Conservation (phyloP, 92 coral and sea anemone genomes). For the Pocillopora meandrina region DNA sequence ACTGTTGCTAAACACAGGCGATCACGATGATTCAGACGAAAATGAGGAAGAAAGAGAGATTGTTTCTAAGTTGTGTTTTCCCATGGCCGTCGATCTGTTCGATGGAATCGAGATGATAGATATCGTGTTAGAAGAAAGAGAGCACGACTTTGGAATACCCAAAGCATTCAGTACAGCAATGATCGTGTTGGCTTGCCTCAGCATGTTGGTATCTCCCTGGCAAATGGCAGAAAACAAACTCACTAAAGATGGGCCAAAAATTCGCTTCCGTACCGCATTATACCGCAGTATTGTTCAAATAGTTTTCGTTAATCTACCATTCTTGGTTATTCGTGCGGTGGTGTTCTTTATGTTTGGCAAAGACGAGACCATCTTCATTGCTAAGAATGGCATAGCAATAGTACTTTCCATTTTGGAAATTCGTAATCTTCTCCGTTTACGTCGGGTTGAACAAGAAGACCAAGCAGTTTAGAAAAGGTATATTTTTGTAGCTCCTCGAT, state of each 20-base stretch:
- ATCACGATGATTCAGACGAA: not conserved
- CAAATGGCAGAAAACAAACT: slow-evolving; percentile 41
- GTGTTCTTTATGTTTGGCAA: slow-evolving; percentile 30
- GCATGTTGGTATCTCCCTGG: slow-evolving; percentile 39
- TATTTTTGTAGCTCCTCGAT: no score
- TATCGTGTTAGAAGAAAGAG: slow-evolving; percentile 30
- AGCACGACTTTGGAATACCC: not conserved
- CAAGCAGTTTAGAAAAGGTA: not conserved
- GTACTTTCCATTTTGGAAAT: not conserved
- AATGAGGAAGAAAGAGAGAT: not conserved
- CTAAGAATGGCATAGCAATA: slow-evolving; percentile 35
- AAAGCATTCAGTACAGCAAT: slow-evolving; percentile 15
- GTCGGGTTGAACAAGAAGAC: not conserved
- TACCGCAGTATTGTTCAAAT: not conserved
- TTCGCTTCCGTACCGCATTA: not conserved
- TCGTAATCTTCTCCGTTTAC: no score
- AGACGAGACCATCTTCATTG: slow-evolving; percentile 55
- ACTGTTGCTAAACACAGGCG: not conserved
- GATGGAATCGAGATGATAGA: slow-evolving; percentile 61
- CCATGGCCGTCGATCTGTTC: slow-evolving; percentile 58
- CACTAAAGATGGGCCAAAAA: not conserved
- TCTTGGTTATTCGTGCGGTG: slow-evolving; percentile 42
- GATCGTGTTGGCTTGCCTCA: slow-evolving; percentile 35
- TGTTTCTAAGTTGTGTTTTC: slow-evolving; percentile 33
- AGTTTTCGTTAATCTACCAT: slow-evolving; percentile 24